A percentile compares a stretch with the other conserved stretches of the same genome.
Conservation (phyloP, 2,113 vertebrate species). For the Peromyscus polionotus region DNA sequence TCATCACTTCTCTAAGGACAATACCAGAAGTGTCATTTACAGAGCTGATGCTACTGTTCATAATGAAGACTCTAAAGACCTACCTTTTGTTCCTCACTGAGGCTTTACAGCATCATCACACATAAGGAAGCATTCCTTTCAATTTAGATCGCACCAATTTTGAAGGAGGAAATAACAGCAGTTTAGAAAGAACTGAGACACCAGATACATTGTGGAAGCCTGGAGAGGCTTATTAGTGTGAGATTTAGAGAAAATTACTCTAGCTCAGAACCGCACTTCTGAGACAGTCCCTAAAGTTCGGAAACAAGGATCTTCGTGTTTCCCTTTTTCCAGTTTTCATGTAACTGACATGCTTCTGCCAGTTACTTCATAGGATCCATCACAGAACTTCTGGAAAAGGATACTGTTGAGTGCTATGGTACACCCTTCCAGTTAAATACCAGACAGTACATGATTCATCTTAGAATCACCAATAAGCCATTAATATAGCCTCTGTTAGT, state of each 20-base stretch:
- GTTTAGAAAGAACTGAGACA: neutral
- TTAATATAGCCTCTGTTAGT: constrained; percentile 36
- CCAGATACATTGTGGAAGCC: neutral
- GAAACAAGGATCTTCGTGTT: neutral
- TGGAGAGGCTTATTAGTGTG: neutral
- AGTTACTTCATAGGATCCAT: neutral
- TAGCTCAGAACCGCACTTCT: neutral
- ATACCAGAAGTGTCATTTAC: neutral
- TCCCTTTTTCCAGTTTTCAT: neutral
- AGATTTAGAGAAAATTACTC: neutral
- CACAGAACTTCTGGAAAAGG: neutral
- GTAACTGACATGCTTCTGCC: neutral
- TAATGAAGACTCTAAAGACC: neutral
- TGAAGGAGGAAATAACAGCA: neutral
- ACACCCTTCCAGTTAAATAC: neutral
- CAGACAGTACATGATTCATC: neutral
- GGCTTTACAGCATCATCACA: neutral
- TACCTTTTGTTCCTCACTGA: neutral
- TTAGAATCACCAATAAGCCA: neutral
- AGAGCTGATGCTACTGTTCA: neutral
- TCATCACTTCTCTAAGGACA: neutral
- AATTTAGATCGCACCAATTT: neutral
- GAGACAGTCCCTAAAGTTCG: neutral
- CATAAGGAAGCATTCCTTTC: neutral
- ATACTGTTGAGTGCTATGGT: neutral